Base-by-base conservation (phyloP, 2,797 vertebrate genomes). In the Parauchenoglanis punctatus region DNA sequence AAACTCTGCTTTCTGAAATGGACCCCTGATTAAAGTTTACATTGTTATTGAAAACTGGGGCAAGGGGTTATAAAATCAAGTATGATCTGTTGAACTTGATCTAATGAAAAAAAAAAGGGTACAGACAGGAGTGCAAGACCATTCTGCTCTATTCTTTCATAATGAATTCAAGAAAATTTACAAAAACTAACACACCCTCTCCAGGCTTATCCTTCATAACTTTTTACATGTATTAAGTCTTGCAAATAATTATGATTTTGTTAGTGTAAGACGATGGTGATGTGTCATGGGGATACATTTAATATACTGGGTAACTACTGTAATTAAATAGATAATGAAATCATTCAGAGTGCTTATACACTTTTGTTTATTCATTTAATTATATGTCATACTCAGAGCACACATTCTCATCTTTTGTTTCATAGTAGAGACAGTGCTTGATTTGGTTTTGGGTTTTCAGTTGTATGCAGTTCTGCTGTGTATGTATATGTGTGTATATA, bases 241-340 rank as follows among this genome's bases (percentile, higher is more conserved):
- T 83, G 4, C 80, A 65, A 49, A 46, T 63, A 23, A 63, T 81
- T 46, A 11, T 81, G 11, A 58, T 15, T 63, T 63, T 35, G 7
- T 56, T 23, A 15, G 44, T 1, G 7, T 78, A 31, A 61, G 18
- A 11, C 0, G 10, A 49, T 65, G 15, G 15, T 82, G 7, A 82
- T 65, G 20, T 46, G 40, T 82, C 40, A 49, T 17, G 23, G 49
- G 25, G 28, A 82, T 65, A 67, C 25, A 65, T 7, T 83, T 15
- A n/a, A 49, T 83, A 67, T 49, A 67, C 61, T 83, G 63, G 11
- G 61, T 67, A 44, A 67, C 44, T 83, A 28, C n/a, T 67, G n/a
- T 82, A 67, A 83, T 83, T 83, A 83, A 31, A 67, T 31, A 68
- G 61, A 49, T 83, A 31, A 52, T 31, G 46, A 20, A 67, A 65